These are phyloP conservation scores for Paracyclopina nana DNA, from an alignment of 1,140 invertebrate genomes.

Conservation along the genomic window DNA sequence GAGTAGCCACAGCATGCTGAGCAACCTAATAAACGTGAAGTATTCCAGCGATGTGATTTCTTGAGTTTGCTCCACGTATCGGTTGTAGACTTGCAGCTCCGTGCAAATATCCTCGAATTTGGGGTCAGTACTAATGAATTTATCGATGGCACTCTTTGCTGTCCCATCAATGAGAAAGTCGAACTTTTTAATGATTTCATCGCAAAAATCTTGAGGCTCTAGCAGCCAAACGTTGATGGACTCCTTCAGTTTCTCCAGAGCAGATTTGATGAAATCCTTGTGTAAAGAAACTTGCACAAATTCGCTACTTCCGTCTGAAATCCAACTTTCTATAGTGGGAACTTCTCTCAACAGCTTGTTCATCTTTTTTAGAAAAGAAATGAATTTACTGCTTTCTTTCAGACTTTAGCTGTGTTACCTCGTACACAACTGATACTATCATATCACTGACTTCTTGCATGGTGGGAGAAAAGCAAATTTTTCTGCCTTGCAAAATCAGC, in stretches of 20 bases:
- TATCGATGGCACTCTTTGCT: conserved; percentile 2
- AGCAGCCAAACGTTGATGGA: conserved; percentile 9
- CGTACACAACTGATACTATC: conserved; percentile 14
- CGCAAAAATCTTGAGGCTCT: not conserved
- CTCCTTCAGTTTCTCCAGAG: not conserved
- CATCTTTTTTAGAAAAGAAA: conserved; percentile 3
- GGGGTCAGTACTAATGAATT: conserved; percentile 13
- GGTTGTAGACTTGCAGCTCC: conserved; percentile 2
- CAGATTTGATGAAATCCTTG: conserved; percentile 9
- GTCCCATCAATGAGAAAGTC: conserved; percentile 16
- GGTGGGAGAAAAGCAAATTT: conserved; percentile 9
- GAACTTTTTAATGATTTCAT: conserved; percentile 5
- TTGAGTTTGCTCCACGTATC: conserved; percentile 10
- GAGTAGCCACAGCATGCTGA: not conserved
- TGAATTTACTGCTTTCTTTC: not conserved
- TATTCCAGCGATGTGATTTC: conserved; percentile 15
- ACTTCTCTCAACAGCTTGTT: conserved; percentile 13
- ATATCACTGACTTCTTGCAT: conserved; percentile 10
- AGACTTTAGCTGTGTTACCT: conserved; percentile 1
- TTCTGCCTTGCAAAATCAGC: not conserved
- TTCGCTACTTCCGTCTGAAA: conserved; percentile 1
- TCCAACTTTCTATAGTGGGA: conserved; percentile 13
- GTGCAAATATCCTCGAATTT: conserved; percentile 12
- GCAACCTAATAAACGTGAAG: conserved; percentile 12
- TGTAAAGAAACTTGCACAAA: conserved; percentile 11